Percentiles rank a stretch among this genome's conserved stretches.
phyloP scores from a whole-genome alignment of 2,888 invertebrate species.

The Epirrita christyi region DNA sequence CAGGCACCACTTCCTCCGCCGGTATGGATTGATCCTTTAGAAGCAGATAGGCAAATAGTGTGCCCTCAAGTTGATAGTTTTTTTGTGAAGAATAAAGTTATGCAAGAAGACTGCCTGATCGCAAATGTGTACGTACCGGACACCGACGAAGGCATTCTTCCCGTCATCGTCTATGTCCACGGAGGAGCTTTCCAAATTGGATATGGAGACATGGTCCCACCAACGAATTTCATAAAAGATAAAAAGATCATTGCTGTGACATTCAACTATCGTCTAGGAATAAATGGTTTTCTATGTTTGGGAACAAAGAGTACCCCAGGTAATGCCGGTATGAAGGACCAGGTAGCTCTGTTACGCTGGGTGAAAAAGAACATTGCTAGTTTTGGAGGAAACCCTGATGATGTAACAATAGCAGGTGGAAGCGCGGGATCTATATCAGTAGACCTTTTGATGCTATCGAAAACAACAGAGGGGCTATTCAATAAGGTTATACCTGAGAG shows the following conservation, averaged over 20 bases:
- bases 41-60: constrained; percentile 44
- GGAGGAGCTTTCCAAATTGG: constrained; percentile 52
- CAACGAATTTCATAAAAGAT: constrained; percentile 38
- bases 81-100: constrained; percentile 9
- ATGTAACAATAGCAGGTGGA: constrained; percentile 55
- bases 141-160: constrained; percentile 46
- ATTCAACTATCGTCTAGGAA: constrained; percentile 55
- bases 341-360: constrained; percentile 57
- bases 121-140: constrained; percentile 67
- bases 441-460: constrained; percentile 55
- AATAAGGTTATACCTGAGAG: constrained; percentile 58
- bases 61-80: constrained; percentile 40
- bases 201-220: constrained; percentile 36
- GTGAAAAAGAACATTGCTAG: constrained; percentile 56
- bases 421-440: constrained; percentile 56
- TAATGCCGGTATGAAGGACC: constrained; percentile 64
- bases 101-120: constrained; percentile 61
- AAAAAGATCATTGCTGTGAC: constrained; percentile 48
- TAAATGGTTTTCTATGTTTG: constrained; percentile 54
- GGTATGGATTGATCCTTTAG: constrained; percentile 42
- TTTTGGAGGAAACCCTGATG: constrained; percentile 60
- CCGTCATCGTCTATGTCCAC: constrained; percentile 52
- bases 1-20: constrained; percentile 54
- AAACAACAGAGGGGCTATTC: constrained; percentile 50
- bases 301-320: constrained; percentile 55